These are phyloP conservation scores for Hypotaenidia okinawae DNA, from an alignment of 2,797 vertebrate genomes.

Conservation along the genomic window DNA sequence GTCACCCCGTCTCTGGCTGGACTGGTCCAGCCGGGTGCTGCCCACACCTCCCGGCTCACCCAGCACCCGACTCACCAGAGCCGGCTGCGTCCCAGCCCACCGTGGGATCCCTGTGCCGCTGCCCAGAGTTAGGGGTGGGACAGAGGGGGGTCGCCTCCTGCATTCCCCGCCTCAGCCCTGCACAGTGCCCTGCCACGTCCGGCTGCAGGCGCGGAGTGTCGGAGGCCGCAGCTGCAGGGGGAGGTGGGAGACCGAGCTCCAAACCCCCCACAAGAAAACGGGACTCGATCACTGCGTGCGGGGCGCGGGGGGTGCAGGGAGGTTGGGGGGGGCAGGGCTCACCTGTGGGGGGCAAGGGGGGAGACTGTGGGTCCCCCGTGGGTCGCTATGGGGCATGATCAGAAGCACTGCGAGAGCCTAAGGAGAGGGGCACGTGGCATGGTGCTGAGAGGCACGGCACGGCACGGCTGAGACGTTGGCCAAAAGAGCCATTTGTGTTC, in stretches of 20 bases:
- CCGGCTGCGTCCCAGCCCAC: neutral
- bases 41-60: neutral
- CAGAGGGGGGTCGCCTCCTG: neutral
- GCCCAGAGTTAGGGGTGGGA: too few relatives aligned
- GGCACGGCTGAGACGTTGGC: rapidly evolving
- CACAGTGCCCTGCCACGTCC: rapidly evolving
- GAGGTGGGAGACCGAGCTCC: neutral
- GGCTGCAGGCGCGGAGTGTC: neutral
- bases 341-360: too few relatives aligned
- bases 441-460: rapidly evolving
- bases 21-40: slow-evolving; percentile 19
- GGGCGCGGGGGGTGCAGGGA: neutral
- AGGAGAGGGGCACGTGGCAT: neutral
- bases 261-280: neutral
- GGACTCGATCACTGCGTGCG: neutral
- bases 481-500: neutral
- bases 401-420: neutral
- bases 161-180: neutral
- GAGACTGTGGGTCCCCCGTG: too few relatives aligned
- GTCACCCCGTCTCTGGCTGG: neutral
- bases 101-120: neutral
- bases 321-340: too few relatives aligned
- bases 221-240: neutral
- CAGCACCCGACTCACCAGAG: neutral
- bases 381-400: too few relatives aligned